Conservation (phyloP, 2,797 vertebrate species). For the Pitangus sulphuratus region DNA sequence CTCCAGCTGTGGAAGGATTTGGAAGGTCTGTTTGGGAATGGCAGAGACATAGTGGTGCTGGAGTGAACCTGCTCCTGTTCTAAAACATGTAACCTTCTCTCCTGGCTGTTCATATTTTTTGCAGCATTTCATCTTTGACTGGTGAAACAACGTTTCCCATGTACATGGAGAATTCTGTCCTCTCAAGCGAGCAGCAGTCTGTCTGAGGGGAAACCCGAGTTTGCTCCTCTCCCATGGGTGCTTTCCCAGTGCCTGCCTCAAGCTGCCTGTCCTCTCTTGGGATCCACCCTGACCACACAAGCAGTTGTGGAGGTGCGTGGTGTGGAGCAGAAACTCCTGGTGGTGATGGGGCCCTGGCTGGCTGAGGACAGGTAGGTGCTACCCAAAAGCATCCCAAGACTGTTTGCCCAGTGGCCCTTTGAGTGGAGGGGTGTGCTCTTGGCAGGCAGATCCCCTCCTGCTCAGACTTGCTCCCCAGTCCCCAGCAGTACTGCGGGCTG, state of each 20-base stretch:
- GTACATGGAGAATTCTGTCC: neutral
- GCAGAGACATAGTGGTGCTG: neutral
- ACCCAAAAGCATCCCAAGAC: neutral
- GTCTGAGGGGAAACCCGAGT: accelerated
- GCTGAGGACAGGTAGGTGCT: neutral
- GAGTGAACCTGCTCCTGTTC: neutral
- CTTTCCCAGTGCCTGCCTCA: neutral
- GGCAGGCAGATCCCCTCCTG: neutral
- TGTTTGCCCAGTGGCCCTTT: neutral
- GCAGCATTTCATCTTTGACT: neutral
- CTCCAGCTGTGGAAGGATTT: neutral
- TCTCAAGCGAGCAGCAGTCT: neutral
- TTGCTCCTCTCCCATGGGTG: neutral
- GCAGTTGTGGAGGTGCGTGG: accelerated
- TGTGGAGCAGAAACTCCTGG: neutral
- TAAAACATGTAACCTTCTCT: neutral
- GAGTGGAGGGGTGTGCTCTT: neutral
- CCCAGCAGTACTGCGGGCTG: neutral
- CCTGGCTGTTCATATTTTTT: neutral
- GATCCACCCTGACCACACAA: accelerated
- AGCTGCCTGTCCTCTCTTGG: neutral
- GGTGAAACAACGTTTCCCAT: neutral
- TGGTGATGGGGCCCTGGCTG: accelerated
- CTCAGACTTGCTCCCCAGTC: neutral
- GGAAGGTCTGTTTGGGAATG: neutral